Evolutionary conservation across 2,113 vertebrate genomes (phyloP).

Genomic region (Shinisaurus crocodilurus): DNA sequence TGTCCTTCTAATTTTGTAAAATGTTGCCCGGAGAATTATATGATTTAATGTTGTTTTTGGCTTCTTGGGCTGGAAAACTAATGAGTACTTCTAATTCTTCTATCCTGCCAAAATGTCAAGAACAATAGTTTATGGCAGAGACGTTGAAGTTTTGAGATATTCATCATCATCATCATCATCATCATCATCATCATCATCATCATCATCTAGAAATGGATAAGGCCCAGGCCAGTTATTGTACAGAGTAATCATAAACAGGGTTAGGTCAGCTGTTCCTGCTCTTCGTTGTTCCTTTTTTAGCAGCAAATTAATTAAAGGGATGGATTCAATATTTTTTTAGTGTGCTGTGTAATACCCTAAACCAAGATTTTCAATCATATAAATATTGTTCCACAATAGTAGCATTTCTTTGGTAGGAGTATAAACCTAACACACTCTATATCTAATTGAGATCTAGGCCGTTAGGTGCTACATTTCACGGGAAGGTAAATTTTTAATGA

Average conservation of each 20-base stretch:
- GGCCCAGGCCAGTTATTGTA: neutral
- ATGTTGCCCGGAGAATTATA: conserved; percentile 46
- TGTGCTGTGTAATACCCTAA: neutral
- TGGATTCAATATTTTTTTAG: neutral
- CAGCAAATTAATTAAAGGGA: neutral
- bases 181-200: conserved; percentile 5
- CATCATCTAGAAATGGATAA: neutral
- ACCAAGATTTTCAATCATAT: neutral
- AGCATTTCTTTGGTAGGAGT: neutral
- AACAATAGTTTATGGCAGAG: conserved; percentile 21
- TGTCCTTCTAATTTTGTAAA: conserved; percentile 42
- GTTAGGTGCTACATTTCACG: conserved; percentile 17
- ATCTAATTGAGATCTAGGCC: conserved; percentile 13
- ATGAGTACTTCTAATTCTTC: conserved; percentile 47
- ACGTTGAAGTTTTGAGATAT: conserved; percentile 6
- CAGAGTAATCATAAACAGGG: neutral
- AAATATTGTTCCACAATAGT: neutral
- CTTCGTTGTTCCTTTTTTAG: neutral
- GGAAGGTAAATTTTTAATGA: conserved; percentile 33
- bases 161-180: conserved; percentile 10
- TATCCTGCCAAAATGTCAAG: conserved; percentile 26
- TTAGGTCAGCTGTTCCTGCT: neutral
- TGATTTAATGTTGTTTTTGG: conserved; percentile 46
- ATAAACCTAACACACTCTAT: neutral
- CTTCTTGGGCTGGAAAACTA: conserved; percentile 47